phyloP scores from a whole-genome alignment of 2,888 invertebrate genomes.

The Caenorhabditis sulstoni region DNA sequence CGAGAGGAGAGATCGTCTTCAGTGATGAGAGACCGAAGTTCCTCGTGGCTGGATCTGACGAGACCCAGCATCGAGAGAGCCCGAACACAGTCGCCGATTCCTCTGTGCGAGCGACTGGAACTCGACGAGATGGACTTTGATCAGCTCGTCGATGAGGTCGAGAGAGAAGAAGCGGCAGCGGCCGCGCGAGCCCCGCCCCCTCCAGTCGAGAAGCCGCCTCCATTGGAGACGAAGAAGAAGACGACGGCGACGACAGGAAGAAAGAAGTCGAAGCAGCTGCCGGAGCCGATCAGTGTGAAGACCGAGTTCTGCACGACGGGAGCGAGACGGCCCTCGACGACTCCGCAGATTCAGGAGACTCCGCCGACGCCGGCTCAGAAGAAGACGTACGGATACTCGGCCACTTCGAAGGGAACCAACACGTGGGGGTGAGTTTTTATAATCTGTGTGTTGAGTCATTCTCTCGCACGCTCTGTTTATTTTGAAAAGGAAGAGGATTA shows the following conservation, averaged over 20 bases:
- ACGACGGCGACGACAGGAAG: conserved; percentile 4
- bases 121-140: conserved; percentile 55
- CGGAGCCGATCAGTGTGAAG: conserved; percentile 58
- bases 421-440: conserved; percentile 44
- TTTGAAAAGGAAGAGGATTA: not conserved
- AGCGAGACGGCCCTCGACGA: conserved; percentile 39
- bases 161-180: conserved; percentile 36
- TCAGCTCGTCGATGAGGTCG: conserved; percentile 46
- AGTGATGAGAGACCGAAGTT: conserved; percentile 56
- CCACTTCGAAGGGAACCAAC: conserved; percentile 39
- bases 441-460: too few species aligned
- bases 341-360: conserved; percentile 66
- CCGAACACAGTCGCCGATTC: conserved; percentile 63
- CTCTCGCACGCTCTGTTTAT: not conserved
- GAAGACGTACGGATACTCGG: conserved; percentile 54
- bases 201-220: conserved; percentile 18
- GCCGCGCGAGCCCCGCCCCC: conserved; percentile 20
- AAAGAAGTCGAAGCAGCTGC: conserved; percentile 45
- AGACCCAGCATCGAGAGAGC: conserved; percentile 55
- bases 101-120: conserved; percentile 54
- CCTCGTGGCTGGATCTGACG: conserved; percentile 61
- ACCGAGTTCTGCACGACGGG: conserved; percentile 55
- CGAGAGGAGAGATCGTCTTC: conserved; percentile 60
- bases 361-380: conserved; percentile 66
- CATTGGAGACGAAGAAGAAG: conserved; percentile 26